Evolutionary conservation across 2,888 invertebrate genomes (phyloP), one percentile per base, ranked within the genome.

Genomic region (Anoncus sp.): DNA sequence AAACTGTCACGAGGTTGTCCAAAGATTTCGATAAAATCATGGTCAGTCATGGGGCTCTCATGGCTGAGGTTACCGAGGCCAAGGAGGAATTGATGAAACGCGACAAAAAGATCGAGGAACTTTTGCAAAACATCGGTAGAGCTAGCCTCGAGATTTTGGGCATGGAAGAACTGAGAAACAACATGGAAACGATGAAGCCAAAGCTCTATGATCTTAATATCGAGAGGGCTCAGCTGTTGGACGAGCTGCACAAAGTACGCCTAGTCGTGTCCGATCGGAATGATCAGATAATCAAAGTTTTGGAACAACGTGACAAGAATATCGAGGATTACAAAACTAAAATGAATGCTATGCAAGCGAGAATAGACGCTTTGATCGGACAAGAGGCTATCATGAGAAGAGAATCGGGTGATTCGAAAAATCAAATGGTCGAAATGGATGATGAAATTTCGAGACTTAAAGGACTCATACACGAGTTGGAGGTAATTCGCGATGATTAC

Each of bases 91-190:
- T 88, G 14, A 80, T 63, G 24, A 81, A 75, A 22, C 82, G 81
- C 18, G 87, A 89, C 35, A 76, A 82, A 0, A 88, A 87, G 84
- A 87, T 87, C 59, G 75, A 80, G 0, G 77, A 84, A 4, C 76
- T 89, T 0, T 22, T 85, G 35, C 59, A 77, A 7, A 77, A 80
- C 5, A 59, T 86, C n/a, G 80, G 83, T 51, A 79, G 83, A 45
- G 82, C 84, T 7, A 78, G 84, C 9, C 59, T 83, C 14, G 78
- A 83, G 4, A 18, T 78, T 43, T 65, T 84, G 16, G 84, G 82
- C 2, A 80, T 77, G 77, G 59, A 62, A 12, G 49, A 81, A 1
- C 57, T 87, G 45, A 79, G 77, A 22, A 80, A 60, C 20, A 83
- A 86, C 66, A 79, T 87, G 4, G 86, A 87, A 7, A 49, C 40